phyloP scores from a whole-genome alignment of 2,888 invertebrate species.

The Trissonchulus latispiculum region DNA sequence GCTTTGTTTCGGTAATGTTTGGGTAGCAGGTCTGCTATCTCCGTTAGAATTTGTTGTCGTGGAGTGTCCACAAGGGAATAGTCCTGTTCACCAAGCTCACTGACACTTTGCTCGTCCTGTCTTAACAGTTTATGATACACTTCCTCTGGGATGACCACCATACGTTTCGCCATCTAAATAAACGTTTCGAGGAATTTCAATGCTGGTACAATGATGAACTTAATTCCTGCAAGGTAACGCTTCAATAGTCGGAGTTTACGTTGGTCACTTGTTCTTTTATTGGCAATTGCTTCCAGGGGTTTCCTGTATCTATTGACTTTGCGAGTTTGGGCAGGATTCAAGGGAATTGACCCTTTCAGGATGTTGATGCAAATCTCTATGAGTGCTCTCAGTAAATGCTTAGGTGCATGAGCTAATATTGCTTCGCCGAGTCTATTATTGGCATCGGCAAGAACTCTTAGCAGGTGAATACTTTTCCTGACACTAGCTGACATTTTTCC shows the following conservation, averaged over 20 bases:
- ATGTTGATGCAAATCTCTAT: conserved; percentile 5
- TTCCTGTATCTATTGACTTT: not conserved
- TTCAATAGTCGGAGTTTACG: not conserved
- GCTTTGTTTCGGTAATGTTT: conserved; percentile 9
- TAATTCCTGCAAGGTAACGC: not conserved
- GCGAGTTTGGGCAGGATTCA: not conserved
- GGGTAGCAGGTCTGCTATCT: not conserved
- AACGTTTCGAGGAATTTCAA: not conserved
- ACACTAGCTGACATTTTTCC: not conserved
- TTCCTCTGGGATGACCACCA: not conserved
- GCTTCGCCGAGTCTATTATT: conserved; percentile 1
- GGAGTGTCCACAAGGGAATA: not conserved
- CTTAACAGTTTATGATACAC: not conserved
- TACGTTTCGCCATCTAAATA: not conserved
- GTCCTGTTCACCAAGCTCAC: too few species aligned
- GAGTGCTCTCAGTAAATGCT: not conserved
- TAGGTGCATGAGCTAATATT: conserved; percentile 2
- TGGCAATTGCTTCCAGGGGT: not conserved
- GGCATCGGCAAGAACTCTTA: not conserved
- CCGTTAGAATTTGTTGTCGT: not conserved
- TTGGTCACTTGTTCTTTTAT: not conserved
- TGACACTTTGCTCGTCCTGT: too few species aligned
- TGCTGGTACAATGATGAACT: not conserved
- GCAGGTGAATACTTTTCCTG: not conserved
- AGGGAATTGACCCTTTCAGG: not conserved